phyloP scores from a whole-genome alignment of 2,797 vertebrate genomes.

The Salmo trutta region DNA sequence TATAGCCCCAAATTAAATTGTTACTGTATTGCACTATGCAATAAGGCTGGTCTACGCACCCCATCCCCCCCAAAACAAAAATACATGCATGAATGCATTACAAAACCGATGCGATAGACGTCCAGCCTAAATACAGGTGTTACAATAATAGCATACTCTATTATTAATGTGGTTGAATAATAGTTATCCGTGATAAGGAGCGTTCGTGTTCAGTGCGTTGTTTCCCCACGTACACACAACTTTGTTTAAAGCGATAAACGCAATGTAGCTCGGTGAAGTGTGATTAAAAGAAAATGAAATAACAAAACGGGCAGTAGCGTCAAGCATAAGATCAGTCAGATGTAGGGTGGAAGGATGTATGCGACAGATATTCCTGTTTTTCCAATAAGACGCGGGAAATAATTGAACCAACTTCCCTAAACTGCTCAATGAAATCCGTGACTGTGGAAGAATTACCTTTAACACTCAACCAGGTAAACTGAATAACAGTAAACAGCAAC shows the following conservation, averaged over 20 bases:
- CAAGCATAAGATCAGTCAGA: not conserved
- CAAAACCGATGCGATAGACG: not conserved
- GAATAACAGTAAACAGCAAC: not conserved
- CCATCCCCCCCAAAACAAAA: no score
- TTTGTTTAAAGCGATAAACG: not conserved
- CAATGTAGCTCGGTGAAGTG: not conserved
- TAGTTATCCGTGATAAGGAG: not conserved
- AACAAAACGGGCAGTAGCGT: not conserved
- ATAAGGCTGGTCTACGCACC: no score
- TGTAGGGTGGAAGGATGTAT: constrained; percentile 26
- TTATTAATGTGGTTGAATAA: not conserved
- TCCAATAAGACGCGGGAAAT: not conserved
- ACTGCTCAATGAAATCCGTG: not conserved
- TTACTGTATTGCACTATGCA: not conserved
- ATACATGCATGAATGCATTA: no score
- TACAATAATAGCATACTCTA: not conserved
- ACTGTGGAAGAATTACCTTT: not conserved
- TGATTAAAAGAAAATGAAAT: no score
- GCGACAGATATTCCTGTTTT: not conserved
- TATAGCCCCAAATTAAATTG: not conserved
- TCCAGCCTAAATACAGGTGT: not conserved
- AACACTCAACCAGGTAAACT: not conserved
- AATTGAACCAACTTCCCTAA: not conserved
- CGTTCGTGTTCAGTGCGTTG: not conserved
- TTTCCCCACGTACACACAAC: not conserved